Evolutionary conservation across 2,113 vertebrate genomes (phyloP).

Genomic region (Panthera leo): DNA sequence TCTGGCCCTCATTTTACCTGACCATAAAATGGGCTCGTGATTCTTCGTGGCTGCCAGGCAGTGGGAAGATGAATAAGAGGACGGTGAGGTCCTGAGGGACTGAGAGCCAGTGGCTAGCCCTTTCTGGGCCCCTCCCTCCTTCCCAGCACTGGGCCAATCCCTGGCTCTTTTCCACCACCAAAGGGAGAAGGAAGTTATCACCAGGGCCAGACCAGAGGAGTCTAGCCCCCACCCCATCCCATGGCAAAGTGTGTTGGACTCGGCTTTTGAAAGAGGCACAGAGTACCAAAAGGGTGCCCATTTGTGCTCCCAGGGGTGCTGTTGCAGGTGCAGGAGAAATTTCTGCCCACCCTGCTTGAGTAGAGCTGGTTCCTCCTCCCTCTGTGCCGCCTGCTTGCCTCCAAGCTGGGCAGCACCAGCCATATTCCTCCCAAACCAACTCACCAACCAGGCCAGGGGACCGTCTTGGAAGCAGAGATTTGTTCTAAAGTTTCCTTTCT

Average conservation of each 20-base stretch:
- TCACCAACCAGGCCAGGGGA: rapidly evolving
- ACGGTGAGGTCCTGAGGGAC: not conserved
- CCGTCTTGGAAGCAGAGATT: not conserved
- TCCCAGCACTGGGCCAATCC: not conserved
- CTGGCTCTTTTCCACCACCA: not conserved
- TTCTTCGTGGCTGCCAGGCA: not conserved
- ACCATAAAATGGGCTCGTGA: not conserved
- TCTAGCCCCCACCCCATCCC: not conserved
- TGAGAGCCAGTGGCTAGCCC: not conserved
- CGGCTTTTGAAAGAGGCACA: not conserved
- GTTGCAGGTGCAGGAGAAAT: too few species aligned
- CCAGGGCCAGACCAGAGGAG: not conserved
- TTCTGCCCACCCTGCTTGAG: rapidly evolving
- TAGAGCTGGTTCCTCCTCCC: not conserved
- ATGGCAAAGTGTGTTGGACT: not conserved
- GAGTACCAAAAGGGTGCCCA: not conserved
- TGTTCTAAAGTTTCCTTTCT: not conserved
- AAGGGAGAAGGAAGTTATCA: not conserved
- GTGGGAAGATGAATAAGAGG: not conserved
- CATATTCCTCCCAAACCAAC: not conserved
- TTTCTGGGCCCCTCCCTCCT: not conserved
- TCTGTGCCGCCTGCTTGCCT: not conserved
- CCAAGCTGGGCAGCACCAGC: not conserved
- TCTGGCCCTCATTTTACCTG: not conserved
- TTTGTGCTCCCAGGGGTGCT: not conserved